These are phyloP conservation scores for Melinaea menophilus DNA, from an alignment of 2,888 invertebrate species.

Conservation along the genomic window DNA sequence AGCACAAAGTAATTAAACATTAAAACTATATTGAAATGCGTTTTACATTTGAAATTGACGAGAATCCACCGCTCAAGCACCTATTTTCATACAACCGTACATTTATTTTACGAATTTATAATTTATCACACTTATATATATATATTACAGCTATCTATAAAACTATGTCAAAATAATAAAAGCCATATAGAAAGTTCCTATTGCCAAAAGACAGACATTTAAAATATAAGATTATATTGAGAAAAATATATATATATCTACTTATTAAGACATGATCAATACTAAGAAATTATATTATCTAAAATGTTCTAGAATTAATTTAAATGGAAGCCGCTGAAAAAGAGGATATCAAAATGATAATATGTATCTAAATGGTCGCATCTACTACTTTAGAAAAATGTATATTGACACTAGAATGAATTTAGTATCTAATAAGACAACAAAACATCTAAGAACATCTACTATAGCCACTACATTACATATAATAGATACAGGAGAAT, in stretches of 20 bases:
- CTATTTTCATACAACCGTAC: constrained; percentile 73
- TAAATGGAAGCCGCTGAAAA: no score
- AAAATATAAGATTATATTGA: neutral
- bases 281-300: no score
- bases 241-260: neutral
- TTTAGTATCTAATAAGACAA: constrained; percentile 39
- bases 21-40: constrained; percentile 53
- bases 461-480: constrained; percentile 66
- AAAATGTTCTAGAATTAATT: no score
- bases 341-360: neutral
- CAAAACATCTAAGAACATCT: constrained; percentile 58
- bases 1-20: constrained; percentile 58
- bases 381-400: neutral
- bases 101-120: constrained; percentile 46
- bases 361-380: neutral
- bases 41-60: constrained; percentile 72
- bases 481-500: constrained; percentile 74
- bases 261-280: neutral
- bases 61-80: constrained; percentile 72
- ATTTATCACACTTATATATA: constrained; percentile 19
- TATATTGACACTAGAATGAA: constrained; percentile 29
- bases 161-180: constrained; percentile 27
- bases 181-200: constrained; percentile 17
- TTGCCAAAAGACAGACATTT: constrained; percentile 9
- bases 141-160: constrained; percentile 14